Percentiles rank a stretch among this genome's conserved stretches.
Conservation (phyloP, 2,797 vertebrate species). For the Galagoides demidoff region DNA sequence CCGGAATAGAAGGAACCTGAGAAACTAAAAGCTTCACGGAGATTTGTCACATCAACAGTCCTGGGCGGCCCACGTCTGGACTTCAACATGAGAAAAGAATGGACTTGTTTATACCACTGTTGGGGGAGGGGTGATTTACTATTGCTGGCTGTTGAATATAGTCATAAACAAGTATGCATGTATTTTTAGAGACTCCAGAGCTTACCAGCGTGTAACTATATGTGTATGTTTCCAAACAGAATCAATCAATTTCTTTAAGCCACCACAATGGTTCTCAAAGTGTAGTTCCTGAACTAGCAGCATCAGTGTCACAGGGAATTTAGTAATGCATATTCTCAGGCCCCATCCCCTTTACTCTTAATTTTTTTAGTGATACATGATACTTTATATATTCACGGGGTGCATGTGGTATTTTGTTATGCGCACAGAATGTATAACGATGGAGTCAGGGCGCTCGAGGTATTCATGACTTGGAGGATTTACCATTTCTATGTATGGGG, state of each 20-base stretch:
- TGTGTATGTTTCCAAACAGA: too few relatives aligned
- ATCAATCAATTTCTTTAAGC: too few relatives aligned
- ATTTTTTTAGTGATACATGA: too few relatives aligned
- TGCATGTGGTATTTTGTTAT: too few relatives aligned
- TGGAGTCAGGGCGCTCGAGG: too few relatives aligned
- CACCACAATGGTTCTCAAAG: neutral
- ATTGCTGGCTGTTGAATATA: neutral
- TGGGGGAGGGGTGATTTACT: neutral
- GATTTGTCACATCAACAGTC: neutral
- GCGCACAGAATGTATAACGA: too few relatives aligned
- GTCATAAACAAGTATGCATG: neutral
- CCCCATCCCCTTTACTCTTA: too few relatives aligned
- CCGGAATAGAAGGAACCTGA: neutral
- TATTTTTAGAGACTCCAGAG: too few relatives aligned
- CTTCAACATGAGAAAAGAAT: neutral
- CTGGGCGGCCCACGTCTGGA: neutral
- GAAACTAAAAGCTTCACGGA: neutral
- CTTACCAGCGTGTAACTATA: too few relatives aligned
- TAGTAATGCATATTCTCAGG: neutral
- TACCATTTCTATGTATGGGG: too few relatives aligned
- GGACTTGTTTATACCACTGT: neutral
- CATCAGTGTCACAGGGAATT: neutral
- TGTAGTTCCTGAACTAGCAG: neutral
- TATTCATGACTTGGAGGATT: too few relatives aligned
- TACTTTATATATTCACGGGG: too few relatives aligned